Percentiles rank a stretch among this genome's conserved stretches.
These are phyloP conservation scores for Habrosyne pyritoides DNA, from an alignment of 2,888 invertebrate species.

Conservation along the genomic window DNA sequence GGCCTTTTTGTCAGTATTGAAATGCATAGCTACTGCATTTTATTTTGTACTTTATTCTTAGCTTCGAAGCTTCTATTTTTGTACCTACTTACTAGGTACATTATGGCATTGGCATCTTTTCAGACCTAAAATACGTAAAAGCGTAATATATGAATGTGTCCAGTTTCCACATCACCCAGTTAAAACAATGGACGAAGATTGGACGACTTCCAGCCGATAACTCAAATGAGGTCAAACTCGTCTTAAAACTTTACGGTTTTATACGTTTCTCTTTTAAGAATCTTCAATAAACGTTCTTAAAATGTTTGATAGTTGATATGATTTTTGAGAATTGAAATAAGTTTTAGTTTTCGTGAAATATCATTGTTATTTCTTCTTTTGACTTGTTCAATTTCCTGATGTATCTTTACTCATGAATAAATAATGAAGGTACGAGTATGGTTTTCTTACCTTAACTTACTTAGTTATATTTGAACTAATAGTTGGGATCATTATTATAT, in stretches of 20 bases:
- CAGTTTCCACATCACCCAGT: constrained; percentile 43
- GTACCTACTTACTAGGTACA: too few species aligned
- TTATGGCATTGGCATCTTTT: constrained; percentile 40
- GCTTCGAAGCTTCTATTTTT: too few species aligned
- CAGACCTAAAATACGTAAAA: constrained; percentile 38
- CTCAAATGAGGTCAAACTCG: constrained; percentile 68
- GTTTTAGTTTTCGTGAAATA: background rate
- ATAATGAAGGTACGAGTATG: too few species aligned
- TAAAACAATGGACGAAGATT: constrained; percentile 65
- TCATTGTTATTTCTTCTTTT: background rate
- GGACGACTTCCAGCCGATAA: constrained; percentile 71
- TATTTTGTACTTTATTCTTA: background rate
- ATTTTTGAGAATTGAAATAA: background rate
- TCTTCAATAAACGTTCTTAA: constrained; percentile 16
- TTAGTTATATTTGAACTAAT: too few species aligned
- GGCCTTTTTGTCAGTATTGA: background rate
- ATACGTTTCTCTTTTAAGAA: constrained; percentile 35
- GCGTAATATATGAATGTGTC: constrained; percentile 45
- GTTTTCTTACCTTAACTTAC: too few species aligned
- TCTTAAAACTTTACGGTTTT: constrained; percentile 44
- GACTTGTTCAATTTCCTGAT: too few species aligned
- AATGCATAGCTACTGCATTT: background rate
- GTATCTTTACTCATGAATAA: too few species aligned
- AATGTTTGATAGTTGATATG: background rate
- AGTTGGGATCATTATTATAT: too few species aligned